Conservation (phyloP, 2,888 invertebrate genomes). For the Agapostemon virescens region DNA sequence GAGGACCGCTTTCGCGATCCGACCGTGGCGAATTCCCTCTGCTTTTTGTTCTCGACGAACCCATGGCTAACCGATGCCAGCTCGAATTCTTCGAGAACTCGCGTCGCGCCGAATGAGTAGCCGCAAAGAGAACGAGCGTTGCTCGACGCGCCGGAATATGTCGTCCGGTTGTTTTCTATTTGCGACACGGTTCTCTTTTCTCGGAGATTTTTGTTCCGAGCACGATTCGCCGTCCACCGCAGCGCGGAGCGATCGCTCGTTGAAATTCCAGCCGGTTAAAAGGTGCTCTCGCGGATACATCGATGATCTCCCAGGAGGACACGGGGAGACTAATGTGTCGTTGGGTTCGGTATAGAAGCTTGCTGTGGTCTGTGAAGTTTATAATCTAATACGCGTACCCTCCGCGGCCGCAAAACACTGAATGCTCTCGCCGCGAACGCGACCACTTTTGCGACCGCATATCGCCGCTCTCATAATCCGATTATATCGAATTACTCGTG, state of each 20-base stretch:
- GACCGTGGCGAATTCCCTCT: conserved; percentile 13
- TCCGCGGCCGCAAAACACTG: conserved; percentile 75
- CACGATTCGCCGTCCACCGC: conserved; percentile 36
- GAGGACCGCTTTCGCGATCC: neutral
- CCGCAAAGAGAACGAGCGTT: too few relatives aligned
- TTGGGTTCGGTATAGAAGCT: conserved; percentile 65
- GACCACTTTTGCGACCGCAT: conserved; percentile 76
- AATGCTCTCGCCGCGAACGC: conserved; percentile 78
- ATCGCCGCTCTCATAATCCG: conserved; percentile 77
- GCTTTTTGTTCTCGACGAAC: neutral
- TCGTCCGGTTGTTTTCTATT: neutral
- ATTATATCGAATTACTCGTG: conserved; percentile 78
- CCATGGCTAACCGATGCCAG: neutral
- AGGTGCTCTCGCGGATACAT: conserved; percentile 41
- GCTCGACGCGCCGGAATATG: neutral
- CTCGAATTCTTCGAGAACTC: too few relatives aligned
- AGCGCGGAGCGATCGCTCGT: conserved; percentile 47
- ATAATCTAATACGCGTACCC: conserved; percentile 79
- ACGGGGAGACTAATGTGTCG: conserved; percentile 72
- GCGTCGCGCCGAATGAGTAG: too few relatives aligned
- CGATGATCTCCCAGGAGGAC: conserved; percentile 68
- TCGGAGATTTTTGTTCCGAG: neutral
- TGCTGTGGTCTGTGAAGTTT: conserved; percentile 78
- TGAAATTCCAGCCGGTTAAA: conserved; percentile 64
- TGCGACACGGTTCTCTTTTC: neutral